Evolutionary conservation across 2,797 vertebrate species (phyloP).

Genomic region (Pangasius sanitwongsei): DNA sequence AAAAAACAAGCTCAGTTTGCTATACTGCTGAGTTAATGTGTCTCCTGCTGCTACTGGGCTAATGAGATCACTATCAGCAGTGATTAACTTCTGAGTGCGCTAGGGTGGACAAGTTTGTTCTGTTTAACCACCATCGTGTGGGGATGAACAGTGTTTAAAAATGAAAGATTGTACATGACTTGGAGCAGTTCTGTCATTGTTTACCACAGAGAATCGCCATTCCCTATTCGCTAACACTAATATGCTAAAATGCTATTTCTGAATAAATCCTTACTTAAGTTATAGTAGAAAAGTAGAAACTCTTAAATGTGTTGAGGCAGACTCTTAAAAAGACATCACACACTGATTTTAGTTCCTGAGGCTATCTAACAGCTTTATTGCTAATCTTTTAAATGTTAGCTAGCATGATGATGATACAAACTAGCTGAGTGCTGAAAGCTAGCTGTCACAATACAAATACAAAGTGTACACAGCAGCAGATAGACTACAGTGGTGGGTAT

Average conservation of each 20-base stretch:
- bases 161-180: neutral
- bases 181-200: neutral
- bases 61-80: constrained; percentile 29
- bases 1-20: neutral
- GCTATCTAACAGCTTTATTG: neutral
- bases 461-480: neutral
- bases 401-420: neutral
- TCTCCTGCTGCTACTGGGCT: constrained; percentile 20
- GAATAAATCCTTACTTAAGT: neutral
- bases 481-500: neutral
- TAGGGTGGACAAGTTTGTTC: neutral
- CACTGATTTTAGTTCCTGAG: neutral
- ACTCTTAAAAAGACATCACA: neutral
- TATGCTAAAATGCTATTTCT: neutral
- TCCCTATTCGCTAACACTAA: neutral
- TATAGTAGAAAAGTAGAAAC: neutral
- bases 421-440: neutral
- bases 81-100: constrained; percentile 15
- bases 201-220: neutral
- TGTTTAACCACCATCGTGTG: neutral
- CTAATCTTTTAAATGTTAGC: neutral
- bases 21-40: neutral
- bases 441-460: neutral
- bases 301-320: neutral
- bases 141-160: constrained; percentile 8